Conservation (phyloP, 2,797 vertebrate species). For the Hippopotamyrus pictus region DNA sequence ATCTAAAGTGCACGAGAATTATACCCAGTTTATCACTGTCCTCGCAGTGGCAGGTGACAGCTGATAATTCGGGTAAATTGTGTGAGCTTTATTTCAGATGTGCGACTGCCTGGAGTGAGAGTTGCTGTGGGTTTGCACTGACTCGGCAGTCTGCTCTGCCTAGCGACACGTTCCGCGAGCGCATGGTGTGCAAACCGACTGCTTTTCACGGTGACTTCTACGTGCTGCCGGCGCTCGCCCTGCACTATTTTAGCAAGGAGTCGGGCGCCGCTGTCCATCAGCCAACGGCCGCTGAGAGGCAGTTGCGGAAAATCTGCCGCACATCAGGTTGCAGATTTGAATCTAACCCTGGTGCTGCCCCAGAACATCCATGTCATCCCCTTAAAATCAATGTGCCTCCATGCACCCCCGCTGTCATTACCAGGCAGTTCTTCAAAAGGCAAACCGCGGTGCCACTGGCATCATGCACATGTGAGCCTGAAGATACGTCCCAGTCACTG, state of each 20-base stretch:
- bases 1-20: background rate
- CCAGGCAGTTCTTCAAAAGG: background rate
- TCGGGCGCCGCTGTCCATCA: background rate
- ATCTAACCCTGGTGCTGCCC: background rate
- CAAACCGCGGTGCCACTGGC: background rate
- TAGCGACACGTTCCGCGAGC: background rate
- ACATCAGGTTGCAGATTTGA: background rate
- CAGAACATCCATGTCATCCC: background rate
- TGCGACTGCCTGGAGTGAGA: background rate
- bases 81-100: background rate
- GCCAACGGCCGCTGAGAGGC: background rate
- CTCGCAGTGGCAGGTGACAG: background rate
- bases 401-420: background rate
- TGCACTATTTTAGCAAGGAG: background rate
- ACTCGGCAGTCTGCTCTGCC: background rate
- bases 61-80: background rate
- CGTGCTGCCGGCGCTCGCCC: background rate
- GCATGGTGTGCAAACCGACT: background rate
- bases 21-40: background rate
- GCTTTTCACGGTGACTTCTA: slow-evolving; percentile 14
- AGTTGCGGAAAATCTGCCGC: background rate
- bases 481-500: background rate
- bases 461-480: background rate
- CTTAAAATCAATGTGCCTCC: background rate
- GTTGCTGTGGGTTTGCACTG: background rate